Percentiles rank a stretch among this genome's conserved stretches.
phyloP scores from a whole-genome alignment of 2,888 invertebrate species.

The Gastracanthus pulcherrimus region DNA sequence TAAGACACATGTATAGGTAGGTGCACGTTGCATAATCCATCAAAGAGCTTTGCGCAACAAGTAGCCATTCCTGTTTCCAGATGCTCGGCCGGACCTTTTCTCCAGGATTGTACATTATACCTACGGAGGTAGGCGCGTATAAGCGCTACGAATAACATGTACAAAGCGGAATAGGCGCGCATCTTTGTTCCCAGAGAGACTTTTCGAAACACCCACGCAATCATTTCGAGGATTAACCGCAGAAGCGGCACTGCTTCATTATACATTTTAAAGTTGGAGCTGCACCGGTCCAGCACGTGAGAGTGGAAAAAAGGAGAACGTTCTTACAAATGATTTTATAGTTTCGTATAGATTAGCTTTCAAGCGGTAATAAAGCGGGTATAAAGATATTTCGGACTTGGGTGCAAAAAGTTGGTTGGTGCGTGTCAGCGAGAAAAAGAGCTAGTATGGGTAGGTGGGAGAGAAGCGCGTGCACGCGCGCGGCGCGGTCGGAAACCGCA shows the following conservation, averaged over 20 bases:
- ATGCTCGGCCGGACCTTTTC: too few species aligned
- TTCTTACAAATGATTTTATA: too few species aligned
- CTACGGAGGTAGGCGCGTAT: background rate
- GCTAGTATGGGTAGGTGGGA: constrained; percentile 51
- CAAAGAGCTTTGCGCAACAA: constrained; percentile 51
- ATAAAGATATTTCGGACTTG: background rate
- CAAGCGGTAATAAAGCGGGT: too few species aligned
- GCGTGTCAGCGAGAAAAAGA: background rate
- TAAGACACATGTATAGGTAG: background rate
- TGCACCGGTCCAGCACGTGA: background rate
- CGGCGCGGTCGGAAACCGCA: too few species aligned
- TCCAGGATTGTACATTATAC: too few species aligned
- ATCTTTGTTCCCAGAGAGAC: constrained; percentile 33
- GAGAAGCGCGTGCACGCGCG: too few species aligned
- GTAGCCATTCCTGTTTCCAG: constrained; percentile 10
- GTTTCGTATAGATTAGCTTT: too few species aligned
- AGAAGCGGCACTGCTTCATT: background rate
- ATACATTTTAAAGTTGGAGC: background rate
- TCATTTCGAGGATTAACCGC: constrained; percentile 50
- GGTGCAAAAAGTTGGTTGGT: background rate
- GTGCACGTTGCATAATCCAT: constrained; percentile 21
- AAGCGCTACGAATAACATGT: too few species aligned
- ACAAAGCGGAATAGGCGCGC: background rate
- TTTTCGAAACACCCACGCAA: constrained; percentile 48
- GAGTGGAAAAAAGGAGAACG: too few species aligned